Percentiles rank a stretch among this genome's conserved stretches.
These are phyloP conservation scores for Poeciliopsis occidentalis DNA, from an alignment of 2,113 vertebrate genomes.

Conservation along the genomic window DNA sequence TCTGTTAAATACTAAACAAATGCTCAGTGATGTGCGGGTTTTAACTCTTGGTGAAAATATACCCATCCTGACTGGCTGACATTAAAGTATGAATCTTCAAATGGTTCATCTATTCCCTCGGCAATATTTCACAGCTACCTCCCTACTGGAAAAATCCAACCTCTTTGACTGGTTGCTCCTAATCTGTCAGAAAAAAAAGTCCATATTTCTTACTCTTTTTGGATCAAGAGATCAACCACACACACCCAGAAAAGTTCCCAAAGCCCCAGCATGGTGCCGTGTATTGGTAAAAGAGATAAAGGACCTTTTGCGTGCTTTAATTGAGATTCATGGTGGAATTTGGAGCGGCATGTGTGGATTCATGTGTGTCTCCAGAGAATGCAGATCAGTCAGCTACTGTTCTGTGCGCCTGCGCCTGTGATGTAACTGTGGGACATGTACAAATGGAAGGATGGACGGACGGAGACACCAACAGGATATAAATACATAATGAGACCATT, in stretches of 20 bases:
- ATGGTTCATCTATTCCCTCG: background rate
- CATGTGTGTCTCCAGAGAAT: conserved; percentile 29
- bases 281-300: conserved; percentile 4
- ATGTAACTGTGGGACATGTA: conserved; percentile 5
- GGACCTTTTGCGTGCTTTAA: conserved; percentile 40
- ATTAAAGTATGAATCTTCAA: conserved; percentile 28
- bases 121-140: background rate
- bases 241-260: conserved; percentile 4
- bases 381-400: conserved; percentile 13
- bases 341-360: conserved; percentile 40
- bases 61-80: conserved; percentile 2
- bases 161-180: conserved; percentile 6
- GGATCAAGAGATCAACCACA: background rate
- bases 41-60: conserved; percentile 7
- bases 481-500: conserved; percentile 21
- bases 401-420: background rate
- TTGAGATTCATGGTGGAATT: conserved; percentile 52
- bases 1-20: background rate
- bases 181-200: background rate
- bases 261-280: conserved; percentile 2
- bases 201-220: conserved; percentile 12
- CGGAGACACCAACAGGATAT: conserved; percentile 12
- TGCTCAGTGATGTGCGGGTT: conserved; percentile 13
- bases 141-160: conserved; percentile 15
- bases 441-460: conserved; percentile 13